Percentiles rank a stretch among this genome's conserved stretches.
phyloP scores from a whole-genome alignment of 2,113 vertebrate genomes.

The Mionectes macconnelli region DNA sequence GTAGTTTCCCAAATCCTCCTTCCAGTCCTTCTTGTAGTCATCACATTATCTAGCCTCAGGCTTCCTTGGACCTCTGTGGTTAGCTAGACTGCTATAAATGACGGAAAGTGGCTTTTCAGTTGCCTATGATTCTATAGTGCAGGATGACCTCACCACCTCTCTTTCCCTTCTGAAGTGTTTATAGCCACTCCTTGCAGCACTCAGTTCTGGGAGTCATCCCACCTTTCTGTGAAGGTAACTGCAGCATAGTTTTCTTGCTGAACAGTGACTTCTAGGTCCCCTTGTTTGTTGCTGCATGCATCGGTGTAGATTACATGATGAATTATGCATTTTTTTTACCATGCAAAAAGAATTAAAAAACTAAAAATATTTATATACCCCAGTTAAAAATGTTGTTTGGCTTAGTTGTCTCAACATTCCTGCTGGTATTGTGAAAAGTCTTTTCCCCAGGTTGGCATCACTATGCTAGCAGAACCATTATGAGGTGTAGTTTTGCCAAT shows the following conservation, averaged over 20 bases:
- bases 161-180: background rate
- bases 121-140: background rate
- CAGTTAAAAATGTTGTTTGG: background rate
- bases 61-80: background rate
- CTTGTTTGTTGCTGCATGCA: background rate
- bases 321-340: background rate
- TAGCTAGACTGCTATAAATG: background rate
- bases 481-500: background rate
- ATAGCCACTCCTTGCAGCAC: background rate
- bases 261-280: background rate
- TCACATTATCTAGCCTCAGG: background rate
- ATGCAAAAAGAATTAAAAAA: background rate
- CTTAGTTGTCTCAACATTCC: background rate
- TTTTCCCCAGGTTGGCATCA: background rate
- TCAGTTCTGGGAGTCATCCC: background rate
- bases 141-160: background rate
- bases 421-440: background rate
- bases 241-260: background rate
- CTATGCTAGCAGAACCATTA: background rate
- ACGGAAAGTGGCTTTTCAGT: background rate
- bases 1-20: background rate
- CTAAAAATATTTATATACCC: background rate
- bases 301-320: background rate
- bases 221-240: background rate
- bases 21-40: background rate